Evolutionary conservation across 92 coral and sea anemone genomes (phyloP).

Genomic region (Epizoanthus stellaris): DNA sequence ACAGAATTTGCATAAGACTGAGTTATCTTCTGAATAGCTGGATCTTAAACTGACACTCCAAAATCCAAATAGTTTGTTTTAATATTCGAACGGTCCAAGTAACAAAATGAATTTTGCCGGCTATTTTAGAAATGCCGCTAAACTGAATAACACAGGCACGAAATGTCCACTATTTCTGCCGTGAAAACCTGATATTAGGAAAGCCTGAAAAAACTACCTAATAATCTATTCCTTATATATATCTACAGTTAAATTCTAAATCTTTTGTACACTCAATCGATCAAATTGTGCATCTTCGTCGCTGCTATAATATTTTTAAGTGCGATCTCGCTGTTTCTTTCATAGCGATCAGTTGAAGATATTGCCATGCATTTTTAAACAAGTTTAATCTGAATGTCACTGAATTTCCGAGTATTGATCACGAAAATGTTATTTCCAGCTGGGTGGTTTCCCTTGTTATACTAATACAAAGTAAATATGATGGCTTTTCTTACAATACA

Average conservation of each 20-base stretch:
- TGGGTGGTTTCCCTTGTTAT: background rate
- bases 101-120: too few species aligned
- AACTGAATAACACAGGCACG: too few species aligned
- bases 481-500: background rate
- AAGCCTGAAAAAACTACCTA: too few species aligned
- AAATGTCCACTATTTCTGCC: too few species aligned
- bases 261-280: too few species aligned
- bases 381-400: background rate
- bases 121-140: too few species aligned
- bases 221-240: too few species aligned
- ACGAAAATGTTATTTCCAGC: background rate
- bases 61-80: background rate
- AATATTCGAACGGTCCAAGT: too few species aligned
- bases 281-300: too few species aligned
- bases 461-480: background rate
- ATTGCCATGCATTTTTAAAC: background rate
- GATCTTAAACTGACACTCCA: background rate
- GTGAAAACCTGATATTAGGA: too few species aligned
- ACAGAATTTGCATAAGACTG: background rate
- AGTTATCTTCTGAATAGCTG: background rate
- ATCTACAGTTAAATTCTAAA: too few species aligned
- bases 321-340: background rate
- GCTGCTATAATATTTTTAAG: too few species aligned
- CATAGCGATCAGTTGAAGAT: background rate
- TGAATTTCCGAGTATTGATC: background rate